Evolutionary conservation across 1,140 invertebrate genomes (phyloP), one percentile per base, ranked within the genome.

Genomic region (Formica exsecta): DNA sequence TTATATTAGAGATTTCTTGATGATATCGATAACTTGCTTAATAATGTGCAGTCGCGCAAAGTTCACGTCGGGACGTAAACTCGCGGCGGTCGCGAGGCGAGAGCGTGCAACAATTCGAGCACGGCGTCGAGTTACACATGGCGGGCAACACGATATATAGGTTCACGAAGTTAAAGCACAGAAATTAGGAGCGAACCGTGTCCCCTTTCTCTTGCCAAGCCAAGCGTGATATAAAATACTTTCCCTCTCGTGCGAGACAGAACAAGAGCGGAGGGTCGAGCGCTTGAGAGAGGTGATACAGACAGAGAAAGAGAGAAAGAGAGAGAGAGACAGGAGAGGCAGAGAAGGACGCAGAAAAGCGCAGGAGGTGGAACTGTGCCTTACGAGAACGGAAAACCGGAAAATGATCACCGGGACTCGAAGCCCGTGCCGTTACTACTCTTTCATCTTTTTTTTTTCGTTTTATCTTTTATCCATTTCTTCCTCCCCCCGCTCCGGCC

Each of bases 141-240:
- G 76, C 86, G 61, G 61, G 19, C 29, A 74, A 68, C 76, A 90
- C 85, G 62, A 90, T 87, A 87, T 88, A 92, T 92, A 92, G 92
- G 91, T 92, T 92, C 89, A 90, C 91, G 87, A 92, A 94, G 92
- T 93, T 94, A 92, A 94, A 93, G 89, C 94, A 51, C 48, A 94
- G 94, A 95, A 95, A 95, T 95, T 95, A 95, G 94, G 94, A 95
- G 93, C 94, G 94, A 93, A 94, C 92, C 94, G 92, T 95, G 94
- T 95, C 94, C 94, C 95, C 95, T 95, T 95, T 95, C 94, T 95
- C 95, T 95, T 95, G 93, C 94, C 93, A 94, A 95, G 94, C 94
- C 91, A 94, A 95, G 92, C 95, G 94, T 95, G 94, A 87, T 92
- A 94, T 93, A 95, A 94, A 95, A 94, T 95, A 95, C 95, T 95